A percentile compares a stretch with the other conserved stretches of the same genome.
phyloP scores from a whole-genome alignment of 2,797 vertebrate species.

The Sandelia bainsii region DNA sequence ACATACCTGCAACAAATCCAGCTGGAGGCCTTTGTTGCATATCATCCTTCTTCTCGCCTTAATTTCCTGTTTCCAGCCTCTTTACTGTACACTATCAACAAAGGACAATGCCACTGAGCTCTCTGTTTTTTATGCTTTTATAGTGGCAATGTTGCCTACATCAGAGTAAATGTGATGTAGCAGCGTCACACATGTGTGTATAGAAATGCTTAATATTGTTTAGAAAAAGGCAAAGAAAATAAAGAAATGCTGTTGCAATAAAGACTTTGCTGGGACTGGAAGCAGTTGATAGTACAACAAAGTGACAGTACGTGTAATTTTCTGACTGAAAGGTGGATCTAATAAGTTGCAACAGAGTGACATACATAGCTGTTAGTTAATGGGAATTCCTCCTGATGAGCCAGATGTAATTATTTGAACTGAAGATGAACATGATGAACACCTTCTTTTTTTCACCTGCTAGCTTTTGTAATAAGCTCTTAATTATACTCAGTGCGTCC shows the following conservation, averaged over 20 bases:
- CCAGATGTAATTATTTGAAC: neutral
- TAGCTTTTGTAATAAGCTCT: neutral
- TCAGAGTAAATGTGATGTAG: neutral
- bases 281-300: neutral
- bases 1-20: conserved; percentile 38
- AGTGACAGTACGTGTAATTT: neutral
- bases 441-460: neutral
- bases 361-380: neutral
- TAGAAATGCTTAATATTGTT: neutral
- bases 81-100: conserved; percentile 1
- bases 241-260: neutral
- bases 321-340: neutral
- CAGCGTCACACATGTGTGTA: neutral
- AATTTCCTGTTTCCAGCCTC: conserved; percentile 20
- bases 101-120: neutral
- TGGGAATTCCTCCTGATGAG: neutral
- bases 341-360: neutral
- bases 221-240: neutral
- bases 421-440: neutral
- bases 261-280: neutral
- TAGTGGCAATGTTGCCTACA: neutral
- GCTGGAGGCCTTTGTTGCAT: conserved; percentile 33
- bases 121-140: neutral
- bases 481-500: neutral
- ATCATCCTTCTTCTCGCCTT: conserved; percentile 33